Evolutionary conservation across 2,888 invertebrate genomes (phyloP), one percentile per base, ranked within the genome.

Genomic region (Neocrepidodera transversa): DNA sequence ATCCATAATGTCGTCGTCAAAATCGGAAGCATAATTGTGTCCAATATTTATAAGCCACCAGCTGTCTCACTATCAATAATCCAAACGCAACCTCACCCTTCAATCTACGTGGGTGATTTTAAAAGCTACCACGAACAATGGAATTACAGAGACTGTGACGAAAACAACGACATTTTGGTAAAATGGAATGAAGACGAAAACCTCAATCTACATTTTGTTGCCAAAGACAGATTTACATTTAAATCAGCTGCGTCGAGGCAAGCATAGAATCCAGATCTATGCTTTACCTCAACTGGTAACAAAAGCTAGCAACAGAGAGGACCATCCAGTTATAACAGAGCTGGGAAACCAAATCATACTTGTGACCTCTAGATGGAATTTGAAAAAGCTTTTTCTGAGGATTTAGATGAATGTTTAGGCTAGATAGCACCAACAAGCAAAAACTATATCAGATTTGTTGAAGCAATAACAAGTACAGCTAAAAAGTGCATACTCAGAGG

Each of bases 161-260:
- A 3, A 5, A 63, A 65, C 36, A 60, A 64, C 1, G 43, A 60
- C 7, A 23, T 40, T 7, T 14, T 65, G 20, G 59, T 52, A 32
- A 55, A 56, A 28, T 67, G 63, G 65, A 43, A 59, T 3, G 58
- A 64, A 47, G 42, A 56, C 35, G 36, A 67, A 47, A n/a, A 64
- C 17, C 35, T 54, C 5, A 11, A 30, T 56, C 61, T 55, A n/a
- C 14, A 53, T 6, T 66, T 62, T 32, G 63, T 67, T 38, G 67
- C 65, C 18, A 64, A 68, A 51, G 64, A 65, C 18, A 35, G 48
- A 18, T 8, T 7, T 36, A 59, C 62, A 35, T 68, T 65, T 23
- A 58, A 36, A 52, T 65, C 60, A 7, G 59, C 64, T 5, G 58
- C 60, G 3, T 66, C 62, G 57, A 64, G 38, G 18, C 18, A 26